These are phyloP conservation scores for Uropetala carovei DNA, from an alignment of 2,888 invertebrate genomes.

Conservation along the genomic window DNA sequence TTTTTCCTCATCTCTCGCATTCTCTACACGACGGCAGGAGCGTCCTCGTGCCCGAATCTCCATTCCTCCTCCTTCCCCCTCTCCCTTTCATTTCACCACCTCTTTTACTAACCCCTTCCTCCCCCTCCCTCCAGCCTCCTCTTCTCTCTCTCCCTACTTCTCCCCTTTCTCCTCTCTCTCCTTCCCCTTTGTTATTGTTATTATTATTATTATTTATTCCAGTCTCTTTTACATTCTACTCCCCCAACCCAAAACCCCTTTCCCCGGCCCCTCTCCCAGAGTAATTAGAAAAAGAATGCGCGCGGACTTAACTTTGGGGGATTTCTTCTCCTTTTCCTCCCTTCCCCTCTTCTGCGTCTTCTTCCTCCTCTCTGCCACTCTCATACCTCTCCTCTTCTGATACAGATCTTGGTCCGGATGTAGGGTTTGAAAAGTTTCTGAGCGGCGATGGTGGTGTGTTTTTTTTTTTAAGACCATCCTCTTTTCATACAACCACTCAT, in stretches of 20 bases:
- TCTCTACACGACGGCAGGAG: no score
- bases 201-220: slow-evolving; percentile 33
- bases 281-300: slow-evolving; percentile 33
- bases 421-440: no score
- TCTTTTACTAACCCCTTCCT: not conserved
- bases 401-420: no score
- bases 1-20: no score
- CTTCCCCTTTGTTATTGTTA: no score
- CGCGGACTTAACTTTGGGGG: not conserved
- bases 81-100: not conserved
- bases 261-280: not conserved
- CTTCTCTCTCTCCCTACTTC: not conserved
- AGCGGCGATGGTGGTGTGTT: no score
- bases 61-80: not conserved
- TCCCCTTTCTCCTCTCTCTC: not conserved
- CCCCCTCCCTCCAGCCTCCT: not conserved
- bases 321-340: not conserved
- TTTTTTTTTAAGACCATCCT: no score
- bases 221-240: slow-evolving; percentile 30
- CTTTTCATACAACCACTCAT: no score
- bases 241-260: not conserved
- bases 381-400: not conserved
- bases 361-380: not conserved
- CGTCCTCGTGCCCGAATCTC: not conserved
- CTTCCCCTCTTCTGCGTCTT: not conserved